phyloP scores from a whole-genome alignment of 2,797 vertebrate genomes.

The Bovichtus diacanthus region DNA sequence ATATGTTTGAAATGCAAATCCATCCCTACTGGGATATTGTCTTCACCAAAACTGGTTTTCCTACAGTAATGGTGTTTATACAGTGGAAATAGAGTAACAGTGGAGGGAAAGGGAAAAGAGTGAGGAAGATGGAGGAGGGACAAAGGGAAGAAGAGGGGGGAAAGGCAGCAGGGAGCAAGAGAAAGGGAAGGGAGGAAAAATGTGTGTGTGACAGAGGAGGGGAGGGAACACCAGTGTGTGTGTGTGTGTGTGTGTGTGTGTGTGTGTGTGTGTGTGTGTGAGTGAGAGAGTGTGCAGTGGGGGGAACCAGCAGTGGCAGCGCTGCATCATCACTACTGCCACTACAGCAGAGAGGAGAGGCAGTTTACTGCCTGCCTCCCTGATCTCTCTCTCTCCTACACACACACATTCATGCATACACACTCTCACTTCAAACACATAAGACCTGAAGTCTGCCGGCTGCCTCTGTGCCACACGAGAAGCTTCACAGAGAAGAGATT shows the following conservation, averaged over 20 bases:
- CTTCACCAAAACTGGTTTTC: background rate
- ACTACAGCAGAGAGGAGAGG: constrained; percentile 61
- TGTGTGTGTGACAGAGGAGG: background rate
- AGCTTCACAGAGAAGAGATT: constrained; percentile 27
- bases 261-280: background rate
- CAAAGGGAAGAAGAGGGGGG: background rate
- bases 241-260: background rate
- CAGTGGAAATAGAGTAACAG: background rate
- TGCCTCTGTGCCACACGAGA: constrained; percentile 3
- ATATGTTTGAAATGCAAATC: background rate
- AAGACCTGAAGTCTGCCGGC: constrained; percentile 23
- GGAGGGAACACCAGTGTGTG: constrained; percentile 8
- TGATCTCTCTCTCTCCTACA: constrained; percentile 21
- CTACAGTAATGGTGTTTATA: background rate
- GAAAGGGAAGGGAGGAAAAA: background rate
- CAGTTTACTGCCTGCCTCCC: constrained; percentile 38
- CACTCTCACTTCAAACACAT: background rate
- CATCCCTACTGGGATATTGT: background rate
- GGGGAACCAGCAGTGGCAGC: constrained; percentile 59
- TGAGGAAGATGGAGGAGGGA: background rate
- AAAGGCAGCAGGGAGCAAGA: background rate
- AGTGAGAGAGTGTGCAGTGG: constrained; percentile 16
- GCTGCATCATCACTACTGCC: constrained; percentile 65
- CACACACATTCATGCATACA: background rate
- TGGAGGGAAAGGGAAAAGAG: background rate